Conservation (phyloP, 2,113 vertebrate genomes). For the Empidonax traillii region DNA sequence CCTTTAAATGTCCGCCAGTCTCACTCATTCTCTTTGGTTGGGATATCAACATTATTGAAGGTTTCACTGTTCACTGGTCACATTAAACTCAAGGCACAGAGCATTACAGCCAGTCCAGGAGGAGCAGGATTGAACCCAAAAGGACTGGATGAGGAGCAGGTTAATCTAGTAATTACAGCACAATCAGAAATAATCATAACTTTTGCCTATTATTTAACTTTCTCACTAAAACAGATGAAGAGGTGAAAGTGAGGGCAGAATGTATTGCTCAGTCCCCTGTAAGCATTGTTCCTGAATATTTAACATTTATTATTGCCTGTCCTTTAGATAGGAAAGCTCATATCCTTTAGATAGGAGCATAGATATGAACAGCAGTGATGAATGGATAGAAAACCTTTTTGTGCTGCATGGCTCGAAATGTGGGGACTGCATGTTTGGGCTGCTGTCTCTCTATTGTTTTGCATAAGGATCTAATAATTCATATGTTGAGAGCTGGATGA, state of each 20-base stretch:
- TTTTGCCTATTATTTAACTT: not conserved
- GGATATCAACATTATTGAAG: not conserved
- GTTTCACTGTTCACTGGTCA: not conserved
- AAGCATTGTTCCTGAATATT: not conserved
- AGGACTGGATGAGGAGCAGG: not conserved
- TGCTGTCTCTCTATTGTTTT: not conserved
- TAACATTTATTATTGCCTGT: not conserved
- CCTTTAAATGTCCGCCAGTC: not conserved
- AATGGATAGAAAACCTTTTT: not conserved
- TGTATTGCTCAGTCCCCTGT: not conserved
- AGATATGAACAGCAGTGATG: not conserved
- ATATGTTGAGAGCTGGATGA: not conserved
- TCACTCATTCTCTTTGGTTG: not conserved
- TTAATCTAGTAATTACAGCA: not conserved
- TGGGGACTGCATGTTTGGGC: not conserved
- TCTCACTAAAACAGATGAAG: not conserved
- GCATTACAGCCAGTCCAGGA: not conserved
- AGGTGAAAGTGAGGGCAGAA: not conserved
- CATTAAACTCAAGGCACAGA: not conserved
- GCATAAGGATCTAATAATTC: not conserved
- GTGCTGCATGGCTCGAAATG: not conserved
- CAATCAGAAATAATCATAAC: not conserved
- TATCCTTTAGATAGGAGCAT: not conserved
- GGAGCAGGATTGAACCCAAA: not conserved
- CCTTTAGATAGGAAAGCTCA: not conserved